phyloP scores from a whole-genome alignment of 23 tunicate genomes.

The Halocynthia roretzi region DNA sequence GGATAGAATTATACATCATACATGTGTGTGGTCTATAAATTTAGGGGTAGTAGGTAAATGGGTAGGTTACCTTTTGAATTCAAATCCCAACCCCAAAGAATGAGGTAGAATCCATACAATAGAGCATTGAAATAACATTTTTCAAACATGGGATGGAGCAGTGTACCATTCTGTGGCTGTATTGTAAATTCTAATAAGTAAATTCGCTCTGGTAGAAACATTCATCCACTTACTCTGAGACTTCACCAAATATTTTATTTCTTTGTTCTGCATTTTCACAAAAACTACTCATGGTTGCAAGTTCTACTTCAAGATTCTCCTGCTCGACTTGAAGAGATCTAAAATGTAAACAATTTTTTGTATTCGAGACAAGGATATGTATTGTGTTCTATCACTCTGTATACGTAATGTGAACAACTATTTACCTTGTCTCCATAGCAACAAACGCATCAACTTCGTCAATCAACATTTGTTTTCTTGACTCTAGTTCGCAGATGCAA shows the following conservation, averaged over 20 bases:
- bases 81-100: no score
- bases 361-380: not conserved
- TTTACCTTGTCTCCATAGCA: conserved; percentile 28
- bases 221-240: conserved; percentile 2
- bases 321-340: conserved; percentile 35
- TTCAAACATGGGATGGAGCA: no score
- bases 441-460: conserved; percentile 38
- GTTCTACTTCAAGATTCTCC: conserved; percentile 33
- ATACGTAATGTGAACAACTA: not conserved
- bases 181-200: not conserved
- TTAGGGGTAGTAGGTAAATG: no score
- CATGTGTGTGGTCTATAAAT: no score
- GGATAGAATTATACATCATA: no score
- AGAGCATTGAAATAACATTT: no score
- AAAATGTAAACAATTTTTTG: not conserved
- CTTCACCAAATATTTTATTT: conserved; percentile 9
- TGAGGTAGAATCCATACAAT: no score
- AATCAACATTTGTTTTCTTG: conserved; percentile 22
- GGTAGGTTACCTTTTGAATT: no score
- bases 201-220: not conserved
- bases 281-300: conserved; percentile 34
- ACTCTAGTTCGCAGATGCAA: conserved; percentile 26
- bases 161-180: not conserved
- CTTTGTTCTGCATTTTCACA: conserved; percentile 36
- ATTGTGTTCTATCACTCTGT: not conserved